Evolutionary conservation across 2,888 invertebrate genomes (phyloP), one percentile per base, ranked within the genome.

Genomic region (Drosophila yooni): DNA sequence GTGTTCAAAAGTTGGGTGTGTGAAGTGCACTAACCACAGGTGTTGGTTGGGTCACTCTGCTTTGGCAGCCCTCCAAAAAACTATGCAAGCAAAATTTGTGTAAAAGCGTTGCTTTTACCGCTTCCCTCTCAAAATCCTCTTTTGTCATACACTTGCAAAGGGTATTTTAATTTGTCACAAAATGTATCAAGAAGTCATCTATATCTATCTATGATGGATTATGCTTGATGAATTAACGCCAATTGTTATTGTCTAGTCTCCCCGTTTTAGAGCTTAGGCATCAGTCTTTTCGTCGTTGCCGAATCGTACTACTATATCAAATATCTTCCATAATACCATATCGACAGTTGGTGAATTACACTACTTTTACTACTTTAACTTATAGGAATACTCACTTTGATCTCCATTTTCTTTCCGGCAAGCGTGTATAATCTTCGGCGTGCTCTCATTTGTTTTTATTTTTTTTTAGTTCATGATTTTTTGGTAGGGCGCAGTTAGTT

Each of bases 21-120:
- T 63, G 82, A 82, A 79, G 82, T 80, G 62, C 68, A 66, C 54
- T 65, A 83, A 86, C 87, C 87, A 67, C 87, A 83, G 83, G 83
- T 83, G 83, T 83, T 74, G 87, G 87, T 73, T 70, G 66, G 75
- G 75, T 76, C 65, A 80, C 76, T 71, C 64, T 76, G 76, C 76
- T 67, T 75, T 64, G 52, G 58, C 65, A 69, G 66, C 61, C 15
- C 48, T 66, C 57, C 66, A 67, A 69, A 38, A 79, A 78, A 69
- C 65, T 43, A 60, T 70, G 54, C 64, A 31, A 50, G 56, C 58
- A n/a, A 68, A 66, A 74, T 59, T 67, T 73, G 77, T 64, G 61
- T 57, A 54, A 68, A 76, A 82, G 43, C 69, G 61, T 38, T 64
- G 21, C 46, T 36, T 50, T 46, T 3, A 3, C 13, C 1, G 0